Evolutionary conservation across 1,140 invertebrate genomes (phyloP), one percentile per base, ranked within the genome.

Genomic region (Coelopa frigida): DNA sequence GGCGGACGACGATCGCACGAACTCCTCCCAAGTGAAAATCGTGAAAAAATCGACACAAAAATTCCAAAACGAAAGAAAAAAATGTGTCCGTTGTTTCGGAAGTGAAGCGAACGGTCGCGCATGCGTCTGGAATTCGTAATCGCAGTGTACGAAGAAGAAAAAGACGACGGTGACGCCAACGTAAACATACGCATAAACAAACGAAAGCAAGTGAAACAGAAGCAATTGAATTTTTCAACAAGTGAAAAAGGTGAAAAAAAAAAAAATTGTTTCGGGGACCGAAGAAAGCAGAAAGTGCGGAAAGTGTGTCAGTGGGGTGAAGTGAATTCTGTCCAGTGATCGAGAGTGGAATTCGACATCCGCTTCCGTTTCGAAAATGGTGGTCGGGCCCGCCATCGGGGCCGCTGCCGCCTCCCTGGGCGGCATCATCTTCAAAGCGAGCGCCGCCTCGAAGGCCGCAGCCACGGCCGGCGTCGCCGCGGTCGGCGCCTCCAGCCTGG

Each of bases 11-110:
- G n/a, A n/a, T n/a, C n/a, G n/a, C n/a, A n/a, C n/a, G n/a, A n/a
- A n/a, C n/a, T n/a, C n/a, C n/a, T n/a, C n/a, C n/a, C 18, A 50
- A 59, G 58, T 58, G 58, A 59, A 59, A 59, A 58, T 59, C 58
- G 55, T 50, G 47, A 49, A 48, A 26, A 35, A 37, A 43, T 21
- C 48, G 21, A 33, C n/a, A 48, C 35, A 21, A n/a, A n/a, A n/a
- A n/a, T n/a, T n/a, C n/a, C n/a, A n/a, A n/a, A n/a, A n/a, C n/a
- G n/a, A n/a, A n/a, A n/a, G n/a, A n/a, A n/a, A n/a, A n/a, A n/a
- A n/a, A n/a, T n/a, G n/a, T n/a, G n/a, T n/a, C n/a, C n/a, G n/a
- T n/a, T n/a, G n/a, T n/a, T n/a, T n/a, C n/a, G n/a, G n/a, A n/a
- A n/a, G n/a, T n/a, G n/a, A n/a, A n/a, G n/a, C n/a, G n/a, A n/a